Evolutionary conservation across 2,797 vertebrate species (phyloP).

Genomic region (Chaetophractus vellerosus): DNA sequence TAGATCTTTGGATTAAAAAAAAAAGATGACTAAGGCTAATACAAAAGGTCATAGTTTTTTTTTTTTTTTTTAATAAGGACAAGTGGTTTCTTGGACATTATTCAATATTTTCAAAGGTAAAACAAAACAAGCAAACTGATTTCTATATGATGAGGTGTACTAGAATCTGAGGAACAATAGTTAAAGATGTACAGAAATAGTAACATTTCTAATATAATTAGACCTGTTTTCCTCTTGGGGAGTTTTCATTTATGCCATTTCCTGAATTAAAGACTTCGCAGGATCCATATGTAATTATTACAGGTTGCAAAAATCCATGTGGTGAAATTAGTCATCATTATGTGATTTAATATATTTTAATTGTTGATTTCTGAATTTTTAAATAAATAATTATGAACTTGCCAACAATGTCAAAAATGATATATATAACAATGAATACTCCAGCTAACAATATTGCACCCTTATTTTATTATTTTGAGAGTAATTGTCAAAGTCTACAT

Average conservation of each 20-base stretch:
- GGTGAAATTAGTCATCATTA: constrained; percentile 46
- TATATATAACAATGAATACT: constrained; percentile 10
- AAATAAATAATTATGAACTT: constrained; percentile 51
- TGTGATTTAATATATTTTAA: constrained; percentile 44
- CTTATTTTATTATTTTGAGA: constrained; percentile 44
- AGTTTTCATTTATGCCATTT: constrained; percentile 64
- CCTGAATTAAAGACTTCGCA: constrained; percentile 62
- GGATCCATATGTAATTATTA: constrained; percentile 39
- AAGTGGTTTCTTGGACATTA: constrained; percentile 10
- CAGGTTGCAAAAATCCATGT: constrained; percentile 43
- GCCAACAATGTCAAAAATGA: constrained; percentile 34
- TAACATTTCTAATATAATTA: constrained; percentile 50
- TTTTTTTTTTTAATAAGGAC: background rate
- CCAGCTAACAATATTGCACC: constrained; percentile 39
- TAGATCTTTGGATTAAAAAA: background rate
- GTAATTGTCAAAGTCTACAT: background rate
- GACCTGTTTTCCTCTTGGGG: background rate
- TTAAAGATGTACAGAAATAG: constrained; percentile 6
- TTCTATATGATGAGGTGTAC: constrained; percentile 12
- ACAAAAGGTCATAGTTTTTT: constrained; percentile 3
- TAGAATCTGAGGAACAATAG: background rate
- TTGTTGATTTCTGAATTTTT: constrained; percentile 62
- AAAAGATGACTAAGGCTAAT: background rate
- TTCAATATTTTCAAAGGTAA: constrained; percentile 36
- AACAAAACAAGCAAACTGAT: background rate